phyloP scores from a whole-genome alignment of 2,113 vertebrate genomes.

The Rana temporaria region DNA sequence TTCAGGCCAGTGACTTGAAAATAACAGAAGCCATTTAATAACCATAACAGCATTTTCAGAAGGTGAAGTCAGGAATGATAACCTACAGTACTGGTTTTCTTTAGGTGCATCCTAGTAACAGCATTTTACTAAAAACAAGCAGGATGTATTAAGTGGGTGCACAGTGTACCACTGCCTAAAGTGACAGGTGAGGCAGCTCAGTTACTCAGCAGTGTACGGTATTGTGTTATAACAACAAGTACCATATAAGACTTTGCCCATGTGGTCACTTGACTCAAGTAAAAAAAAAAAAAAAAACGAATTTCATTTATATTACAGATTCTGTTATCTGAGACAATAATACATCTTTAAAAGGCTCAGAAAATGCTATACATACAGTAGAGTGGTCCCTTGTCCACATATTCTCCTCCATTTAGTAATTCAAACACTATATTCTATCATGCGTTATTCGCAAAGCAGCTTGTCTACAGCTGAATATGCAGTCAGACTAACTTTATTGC shows the following conservation, averaged over 20 bases:
- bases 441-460: background rate
- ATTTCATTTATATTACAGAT: background rate
- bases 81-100: too few species aligned
- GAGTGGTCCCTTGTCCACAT: background rate
- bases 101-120: constrained; percentile 2
- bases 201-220: background rate
- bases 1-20: too few species aligned
- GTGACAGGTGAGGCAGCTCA: background rate
- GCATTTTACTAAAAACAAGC: background rate
- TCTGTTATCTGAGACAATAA: constrained; percentile 1
- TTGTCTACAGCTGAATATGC: background rate
- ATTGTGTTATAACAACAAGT: constrained; percentile 1
- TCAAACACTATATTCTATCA: constrained; percentile 22
- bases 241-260: constrained; percentile 22
- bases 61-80: too few species aligned
- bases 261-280: constrained; percentile 19
- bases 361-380: constrained; percentile 2
- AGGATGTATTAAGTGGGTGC: background rate
- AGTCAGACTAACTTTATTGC: background rate
- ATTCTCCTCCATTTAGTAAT: background rate
- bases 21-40: too few species aligned
- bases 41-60: too few species aligned
- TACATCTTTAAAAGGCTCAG: background rate
- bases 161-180: constrained; percentile 13
- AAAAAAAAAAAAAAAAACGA: background rate